phyloP scores from a whole-genome alignment of 2,888 invertebrate species.

The Ochropleura plecta region DNA sequence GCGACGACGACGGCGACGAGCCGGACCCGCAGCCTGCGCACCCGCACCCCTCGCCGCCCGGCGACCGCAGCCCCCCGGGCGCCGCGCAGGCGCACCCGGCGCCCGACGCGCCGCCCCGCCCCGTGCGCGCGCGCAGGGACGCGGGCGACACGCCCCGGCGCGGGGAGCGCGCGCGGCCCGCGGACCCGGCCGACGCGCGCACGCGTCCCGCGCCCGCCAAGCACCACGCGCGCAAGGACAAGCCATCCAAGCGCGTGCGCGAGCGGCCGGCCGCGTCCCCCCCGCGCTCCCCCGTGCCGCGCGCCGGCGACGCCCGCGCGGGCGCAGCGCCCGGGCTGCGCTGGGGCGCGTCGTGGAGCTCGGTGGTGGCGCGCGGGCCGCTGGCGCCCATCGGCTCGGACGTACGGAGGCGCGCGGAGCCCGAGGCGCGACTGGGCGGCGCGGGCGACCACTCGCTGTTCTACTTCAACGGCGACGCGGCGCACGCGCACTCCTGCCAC shows the following conservation, averaged over 20 bases:
- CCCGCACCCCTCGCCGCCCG: neutral
- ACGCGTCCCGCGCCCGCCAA: slow-evolving; percentile 18
- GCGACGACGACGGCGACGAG: slow-evolving; percentile 55
- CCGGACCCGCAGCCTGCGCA: slow-evolving; percentile 17
- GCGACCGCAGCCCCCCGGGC: slow-evolving; percentile 7
- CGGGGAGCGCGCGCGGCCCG: slow-evolving; percentile 56
- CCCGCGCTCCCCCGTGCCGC: slow-evolving; percentile 46
- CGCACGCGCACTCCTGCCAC: slow-evolving; percentile 55
- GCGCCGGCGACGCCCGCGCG: slow-evolving; percentile 48
- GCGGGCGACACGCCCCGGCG: slow-evolving; percentile 39
- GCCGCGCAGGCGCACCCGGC: slow-evolving; percentile 1
- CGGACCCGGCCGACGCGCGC: slow-evolving; percentile 64
- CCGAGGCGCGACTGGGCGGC: slow-evolving; percentile 58
- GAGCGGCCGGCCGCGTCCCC: slow-evolving; percentile 46
- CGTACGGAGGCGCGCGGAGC: slow-evolving; percentile 77
- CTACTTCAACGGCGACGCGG: slow-evolving; percentile 71
- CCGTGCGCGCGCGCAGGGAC: slow-evolving; percentile 25
- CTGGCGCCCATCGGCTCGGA: slow-evolving; percentile 84
- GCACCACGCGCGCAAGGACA: slow-evolving; percentile 57
- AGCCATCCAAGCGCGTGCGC: slow-evolving; percentile 55
- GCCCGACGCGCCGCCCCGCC: slow-evolving; percentile 39
- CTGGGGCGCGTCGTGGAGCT: slow-evolving; percentile 82
- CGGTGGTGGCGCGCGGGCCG: slow-evolving; percentile 78
- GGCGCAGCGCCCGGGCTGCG: slow-evolving; percentile 70
- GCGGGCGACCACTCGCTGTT: slow-evolving; percentile 72